phyloP scores from a whole-genome alignment of 2,797 vertebrate species.

The Chrysocyon brachyurus region DNA sequence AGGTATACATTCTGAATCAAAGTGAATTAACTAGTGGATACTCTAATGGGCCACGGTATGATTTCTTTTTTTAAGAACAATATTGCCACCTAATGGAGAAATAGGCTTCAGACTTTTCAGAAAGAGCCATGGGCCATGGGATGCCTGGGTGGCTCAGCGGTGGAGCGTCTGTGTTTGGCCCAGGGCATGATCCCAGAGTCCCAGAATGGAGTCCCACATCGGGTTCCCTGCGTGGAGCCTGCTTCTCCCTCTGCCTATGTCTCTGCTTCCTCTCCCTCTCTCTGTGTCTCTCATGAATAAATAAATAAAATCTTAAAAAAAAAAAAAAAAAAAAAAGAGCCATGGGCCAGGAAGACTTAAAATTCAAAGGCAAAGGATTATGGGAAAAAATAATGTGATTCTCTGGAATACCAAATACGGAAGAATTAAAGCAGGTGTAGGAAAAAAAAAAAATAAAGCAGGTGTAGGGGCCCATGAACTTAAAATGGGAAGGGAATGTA shows the following conservation, averaged over 20 bases:
- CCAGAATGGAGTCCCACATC: too few species aligned
- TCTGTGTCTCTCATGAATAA: too few species aligned
- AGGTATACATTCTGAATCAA: constrained; percentile 46
- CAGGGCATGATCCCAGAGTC: too few species aligned
- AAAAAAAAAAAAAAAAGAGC: background rate
- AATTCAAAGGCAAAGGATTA: constrained; percentile 58
- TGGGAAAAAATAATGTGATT: background rate
- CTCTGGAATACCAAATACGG: constrained; percentile 39
- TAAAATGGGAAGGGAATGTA: background rate
- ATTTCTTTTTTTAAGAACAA: constrained; percentile 52
- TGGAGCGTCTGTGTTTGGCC: too few species aligned
- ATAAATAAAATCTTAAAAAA: too few species aligned
- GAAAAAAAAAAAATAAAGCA: background rate
- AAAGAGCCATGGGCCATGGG: background rate
- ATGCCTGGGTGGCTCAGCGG: too few species aligned
- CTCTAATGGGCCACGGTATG: background rate
- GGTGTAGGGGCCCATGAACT: background rate
- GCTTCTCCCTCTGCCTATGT: too few species aligned
- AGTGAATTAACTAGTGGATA: background rate
- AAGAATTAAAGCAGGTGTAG: constrained; percentile 19
- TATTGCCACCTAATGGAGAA: constrained; percentile 70
- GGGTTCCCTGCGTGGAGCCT: too few species aligned
- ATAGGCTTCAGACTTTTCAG: constrained; percentile 40
- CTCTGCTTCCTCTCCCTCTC: too few species aligned
- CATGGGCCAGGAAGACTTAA: constrained; percentile 26